Conservation (phyloP, 2,888 invertebrate species). For the Campopleginae sp. region DNA sequence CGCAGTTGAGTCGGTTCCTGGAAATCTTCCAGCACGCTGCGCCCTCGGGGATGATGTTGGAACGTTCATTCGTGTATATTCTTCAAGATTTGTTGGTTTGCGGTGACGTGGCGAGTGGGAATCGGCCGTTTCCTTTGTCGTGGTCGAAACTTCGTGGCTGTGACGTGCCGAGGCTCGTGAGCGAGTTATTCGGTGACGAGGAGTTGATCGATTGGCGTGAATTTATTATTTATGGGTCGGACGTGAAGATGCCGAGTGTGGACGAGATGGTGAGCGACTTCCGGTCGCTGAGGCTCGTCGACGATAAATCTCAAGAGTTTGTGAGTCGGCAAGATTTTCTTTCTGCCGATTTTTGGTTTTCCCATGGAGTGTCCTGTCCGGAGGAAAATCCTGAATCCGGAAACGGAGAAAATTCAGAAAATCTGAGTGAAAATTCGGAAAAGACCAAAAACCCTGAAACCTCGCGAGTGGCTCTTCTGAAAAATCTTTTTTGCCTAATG, state of each 20-base stretch:
- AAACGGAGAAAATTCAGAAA: conserved; percentile 9
- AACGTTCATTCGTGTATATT: conserved; percentile 85
- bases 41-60: conserved; percentile 82
- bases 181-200: conserved; percentile 85
- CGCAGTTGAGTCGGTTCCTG: conserved; percentile 74
- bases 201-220: conserved; percentile 88
- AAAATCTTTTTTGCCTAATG: conserved; percentile 86
- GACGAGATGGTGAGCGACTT: conserved; percentile 86
- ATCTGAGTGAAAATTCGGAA: neutral
- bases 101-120: conserved; percentile 84
- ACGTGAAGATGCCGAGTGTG: conserved; percentile 86
- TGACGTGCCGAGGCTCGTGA: conserved; percentile 84
- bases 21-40: conserved; percentile 83
- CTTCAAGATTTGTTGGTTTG: conserved; percentile 86
- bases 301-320: conserved; percentile 82
- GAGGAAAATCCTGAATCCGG: conserved; percentile 28
- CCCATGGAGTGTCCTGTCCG: conserved; percentile 1
- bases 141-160: conserved; percentile 85
- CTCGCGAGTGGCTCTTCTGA: conserved; percentile 84
- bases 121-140: conserved; percentile 78
- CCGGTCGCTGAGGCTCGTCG: conserved; percentile 84
- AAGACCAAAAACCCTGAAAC: conserved; percentile 69
- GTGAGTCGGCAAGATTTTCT: conserved; percentile 77
- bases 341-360: conserved; percentile 59
- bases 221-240: conserved; percentile 87